These are phyloP conservation scores for Eristalis intricaria DNA, from an alignment of 2,888 invertebrate species.

Conservation along the genomic window DNA sequence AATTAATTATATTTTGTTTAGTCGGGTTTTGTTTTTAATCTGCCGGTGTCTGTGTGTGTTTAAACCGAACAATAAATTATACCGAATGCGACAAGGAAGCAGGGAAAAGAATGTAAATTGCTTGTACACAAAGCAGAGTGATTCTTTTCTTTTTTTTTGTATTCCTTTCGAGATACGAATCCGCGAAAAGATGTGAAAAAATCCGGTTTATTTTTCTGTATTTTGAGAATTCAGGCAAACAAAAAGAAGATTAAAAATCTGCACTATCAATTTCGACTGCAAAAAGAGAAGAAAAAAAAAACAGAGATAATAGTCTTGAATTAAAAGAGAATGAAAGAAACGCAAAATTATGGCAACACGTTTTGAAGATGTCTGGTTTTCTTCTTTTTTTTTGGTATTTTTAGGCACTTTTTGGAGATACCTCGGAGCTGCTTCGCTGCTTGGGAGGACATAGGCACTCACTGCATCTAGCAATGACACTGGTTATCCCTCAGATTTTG, in stretches of 20 bases:
- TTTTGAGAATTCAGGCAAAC: constrained; percentile 14
- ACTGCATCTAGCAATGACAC: not conserved
- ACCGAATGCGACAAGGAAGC: constrained; percentile 11
- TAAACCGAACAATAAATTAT: constrained; percentile 3
- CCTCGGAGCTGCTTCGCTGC: constrained; percentile 7
- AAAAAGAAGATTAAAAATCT: constrained; percentile 45
- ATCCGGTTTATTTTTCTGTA: constrained; percentile 27
- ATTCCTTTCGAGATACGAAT: constrained; percentile 18
- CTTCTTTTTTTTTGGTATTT: constrained; percentile 13
- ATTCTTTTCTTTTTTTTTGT: constrained; percentile 5
- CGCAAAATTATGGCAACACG: constrained; percentile 63
- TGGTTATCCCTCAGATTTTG: constrained; percentile 5
- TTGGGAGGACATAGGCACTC: not conserved
- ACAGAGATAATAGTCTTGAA: constrained; percentile 54
- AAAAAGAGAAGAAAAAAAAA: constrained; percentile 43
- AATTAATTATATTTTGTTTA: not conserved
- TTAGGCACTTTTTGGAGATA: constrained; percentile 43
- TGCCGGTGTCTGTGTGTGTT: not conserved
- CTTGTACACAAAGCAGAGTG: constrained; percentile 4
- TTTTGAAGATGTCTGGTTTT: constrained; percentile 24
- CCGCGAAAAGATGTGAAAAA: constrained; percentile 5
- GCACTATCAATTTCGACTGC: constrained; percentile 57
- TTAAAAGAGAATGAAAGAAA: constrained; percentile 34
- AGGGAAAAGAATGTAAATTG: constrained; percentile 47
- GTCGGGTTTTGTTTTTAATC: not conserved